Evolutionary conservation across 2,888 invertebrate genomes (phyloP).

Genomic region (Eristalis intricaria): DNA sequence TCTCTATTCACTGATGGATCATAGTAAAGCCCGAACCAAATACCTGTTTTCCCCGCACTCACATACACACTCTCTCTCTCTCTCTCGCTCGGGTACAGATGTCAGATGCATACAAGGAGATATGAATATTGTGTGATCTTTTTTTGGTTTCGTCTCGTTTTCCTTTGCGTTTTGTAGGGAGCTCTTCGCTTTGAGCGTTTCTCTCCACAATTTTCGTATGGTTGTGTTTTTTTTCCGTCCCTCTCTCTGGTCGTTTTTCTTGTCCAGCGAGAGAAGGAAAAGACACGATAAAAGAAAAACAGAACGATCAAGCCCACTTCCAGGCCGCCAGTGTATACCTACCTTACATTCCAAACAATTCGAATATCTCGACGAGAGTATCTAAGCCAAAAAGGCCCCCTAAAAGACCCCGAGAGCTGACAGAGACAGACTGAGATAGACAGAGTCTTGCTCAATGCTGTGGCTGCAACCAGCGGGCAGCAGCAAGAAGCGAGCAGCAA

Average conservation of each 20-base stretch:
- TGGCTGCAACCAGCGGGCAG: constrained; percentile 53
- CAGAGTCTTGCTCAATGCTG: constrained; percentile 64
- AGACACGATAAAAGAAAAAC: constrained; percentile 13
- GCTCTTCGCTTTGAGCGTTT: constrained; percentile 64
- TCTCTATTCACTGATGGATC: constrained; percentile 53
- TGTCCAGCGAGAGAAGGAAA: constrained; percentile 1
- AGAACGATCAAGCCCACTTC: constrained; percentile 63
- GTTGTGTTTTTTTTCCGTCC: constrained; percentile 46
- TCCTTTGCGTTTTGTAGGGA: constrained; percentile 39
- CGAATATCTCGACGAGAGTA: constrained; percentile 53
- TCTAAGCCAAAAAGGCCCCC: not conserved
- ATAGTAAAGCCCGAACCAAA: constrained; percentile 53
- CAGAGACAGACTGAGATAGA: not conserved
- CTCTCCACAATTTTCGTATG: not conserved
- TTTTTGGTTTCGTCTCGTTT: not conserved
- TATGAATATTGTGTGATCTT: constrained; percentile 51
- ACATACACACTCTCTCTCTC: constrained; percentile 3
- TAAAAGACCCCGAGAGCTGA: not conserved
- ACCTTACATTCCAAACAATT: constrained; percentile 71
- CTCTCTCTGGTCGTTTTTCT: constrained; percentile 34
- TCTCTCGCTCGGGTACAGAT: too few species aligned
- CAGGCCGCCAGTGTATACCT: constrained; percentile 66
- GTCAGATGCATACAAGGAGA: constrained; percentile 12
- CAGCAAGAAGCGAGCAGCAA: not conserved
- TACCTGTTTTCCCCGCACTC: constrained; percentile 61